Evolutionary conservation across 2,797 vertebrate species (phyloP).

Genomic region (Okamejei kenojei): DNA sequence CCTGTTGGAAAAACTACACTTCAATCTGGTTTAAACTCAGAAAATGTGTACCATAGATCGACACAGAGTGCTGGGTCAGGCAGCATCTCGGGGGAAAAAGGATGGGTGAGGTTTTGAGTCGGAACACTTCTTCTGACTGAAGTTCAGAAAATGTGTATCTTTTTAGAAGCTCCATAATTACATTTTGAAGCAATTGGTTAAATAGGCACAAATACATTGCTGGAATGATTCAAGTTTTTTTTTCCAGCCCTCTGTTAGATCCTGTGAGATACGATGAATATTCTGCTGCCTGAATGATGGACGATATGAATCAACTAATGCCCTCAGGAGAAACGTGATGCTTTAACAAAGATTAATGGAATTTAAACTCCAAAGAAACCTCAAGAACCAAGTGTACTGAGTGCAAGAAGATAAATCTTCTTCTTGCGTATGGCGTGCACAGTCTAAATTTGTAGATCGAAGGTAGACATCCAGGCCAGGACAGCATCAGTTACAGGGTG

Average conservation of each 20-base stretch:
- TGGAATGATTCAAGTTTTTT: neutral
- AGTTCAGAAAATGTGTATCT: neutral
- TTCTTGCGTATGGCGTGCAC: no score
- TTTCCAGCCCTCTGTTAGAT: neutral
- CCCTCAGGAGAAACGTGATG: neutral
- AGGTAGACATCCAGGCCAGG: no score
- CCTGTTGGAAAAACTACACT: neutral
- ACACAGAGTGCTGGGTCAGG: no score
- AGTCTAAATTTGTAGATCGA: no score
- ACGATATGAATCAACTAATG: neutral
- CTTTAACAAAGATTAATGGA: neutral
- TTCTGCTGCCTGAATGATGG: neutral
- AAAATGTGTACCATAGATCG: no score
- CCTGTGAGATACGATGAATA: neutral
- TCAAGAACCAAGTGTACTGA: neutral
- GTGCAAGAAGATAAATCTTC: neutral
- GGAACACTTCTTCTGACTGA: no score
- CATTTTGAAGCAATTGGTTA: neutral
- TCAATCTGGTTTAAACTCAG: neutral
- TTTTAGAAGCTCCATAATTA: neutral
- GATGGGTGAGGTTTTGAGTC: no score
- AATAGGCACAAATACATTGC: neutral
- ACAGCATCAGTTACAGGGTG: no score
- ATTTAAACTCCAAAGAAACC: no score
- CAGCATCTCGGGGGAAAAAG: no score